A percentile compares a stretch with the other conserved stretches of the same genome.
phyloP scores from a whole-genome alignment of 2,797 vertebrate genomes.

The Sandelia bainsii region DNA sequence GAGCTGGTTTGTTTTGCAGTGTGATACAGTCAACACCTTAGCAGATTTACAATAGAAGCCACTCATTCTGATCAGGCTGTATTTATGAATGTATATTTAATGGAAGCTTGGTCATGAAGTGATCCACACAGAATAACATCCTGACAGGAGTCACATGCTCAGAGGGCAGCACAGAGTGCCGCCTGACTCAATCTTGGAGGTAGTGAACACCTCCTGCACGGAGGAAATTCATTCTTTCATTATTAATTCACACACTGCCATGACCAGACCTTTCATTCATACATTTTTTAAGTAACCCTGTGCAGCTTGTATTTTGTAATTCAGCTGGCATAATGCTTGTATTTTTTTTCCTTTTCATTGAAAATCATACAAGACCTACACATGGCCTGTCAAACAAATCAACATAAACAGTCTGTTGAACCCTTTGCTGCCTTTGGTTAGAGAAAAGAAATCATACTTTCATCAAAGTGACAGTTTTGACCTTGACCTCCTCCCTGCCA shows the following conservation, averaged over 20 bases:
- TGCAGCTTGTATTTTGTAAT: constrained; percentile 55
- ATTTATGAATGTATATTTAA: constrained; percentile 19
- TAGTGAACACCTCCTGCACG: constrained; percentile 32
- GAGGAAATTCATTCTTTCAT: constrained; percentile 62
- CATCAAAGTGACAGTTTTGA: background rate
- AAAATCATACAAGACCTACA: constrained; percentile 17
- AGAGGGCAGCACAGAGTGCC: constrained; percentile 20
- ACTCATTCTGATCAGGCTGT: too few species aligned
- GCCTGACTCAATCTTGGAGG: constrained; percentile 38
- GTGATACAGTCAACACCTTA: background rate
- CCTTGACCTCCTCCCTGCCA: background rate
- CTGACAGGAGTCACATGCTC: constrained; percentile 19
- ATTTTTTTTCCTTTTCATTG: constrained; percentile 8
- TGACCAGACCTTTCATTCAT: constrained; percentile 64
- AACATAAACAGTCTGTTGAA: constrained; percentile 22
- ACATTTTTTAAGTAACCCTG: constrained; percentile 64
- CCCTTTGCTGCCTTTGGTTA: constrained; percentile 3
- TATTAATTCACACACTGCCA: constrained; percentile 73
- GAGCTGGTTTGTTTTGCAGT: background rate
- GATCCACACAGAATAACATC: constrained; percentile 18
- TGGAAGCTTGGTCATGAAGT: constrained; percentile 5
- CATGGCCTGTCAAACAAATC: constrained; percentile 31
- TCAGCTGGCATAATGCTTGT: constrained; percentile 35
- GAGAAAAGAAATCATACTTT: background rate
- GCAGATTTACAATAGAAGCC: background rate